Percentiles rank a stretch among this genome's conserved stretches.
These are phyloP conservation scores for Malurus alboscapulatus DNA, from an alignment of 2,113 vertebrate species.

Conservation along the genomic window DNA sequence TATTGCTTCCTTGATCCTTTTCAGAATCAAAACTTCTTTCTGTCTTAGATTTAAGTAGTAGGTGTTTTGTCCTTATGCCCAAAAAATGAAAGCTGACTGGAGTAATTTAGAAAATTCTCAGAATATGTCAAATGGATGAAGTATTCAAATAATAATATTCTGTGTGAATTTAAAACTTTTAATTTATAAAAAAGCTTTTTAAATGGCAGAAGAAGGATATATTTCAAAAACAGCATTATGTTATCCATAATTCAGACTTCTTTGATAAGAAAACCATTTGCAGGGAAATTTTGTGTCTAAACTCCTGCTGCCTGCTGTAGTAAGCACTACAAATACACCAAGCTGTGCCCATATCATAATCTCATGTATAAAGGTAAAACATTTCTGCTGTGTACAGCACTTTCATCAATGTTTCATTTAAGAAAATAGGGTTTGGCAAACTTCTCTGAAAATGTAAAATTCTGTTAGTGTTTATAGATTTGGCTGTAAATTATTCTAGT, in stretches of 20 bases:
- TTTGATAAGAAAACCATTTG: background rate
- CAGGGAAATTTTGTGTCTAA: background rate
- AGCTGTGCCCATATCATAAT: background rate
- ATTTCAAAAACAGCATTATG: background rate
- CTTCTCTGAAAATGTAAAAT: slow-evolving; percentile 40
- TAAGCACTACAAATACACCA: background rate
- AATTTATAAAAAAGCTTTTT: background rate
- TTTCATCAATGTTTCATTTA: background rate
- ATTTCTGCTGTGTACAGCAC: background rate
- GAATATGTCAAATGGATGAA: background rate
- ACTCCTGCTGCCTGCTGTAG: background rate
- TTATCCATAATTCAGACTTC: background rate
- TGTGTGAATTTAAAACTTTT: background rate
- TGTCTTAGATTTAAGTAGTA: background rate
- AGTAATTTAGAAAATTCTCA: background rate
- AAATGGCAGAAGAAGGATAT: background rate
- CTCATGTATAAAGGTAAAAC: background rate
- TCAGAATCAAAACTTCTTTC: background rate
- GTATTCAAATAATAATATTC: background rate
- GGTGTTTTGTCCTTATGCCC: background rate
- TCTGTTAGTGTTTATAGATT: background rate
- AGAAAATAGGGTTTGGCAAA: background rate
- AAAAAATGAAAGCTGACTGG: slow-evolving; percentile 23
- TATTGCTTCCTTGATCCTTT: background rate
- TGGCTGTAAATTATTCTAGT: background rate